Evolutionary conservation across 1,140 invertebrate species (phyloP).

Genomic region (Drosophila pachea): DNA sequence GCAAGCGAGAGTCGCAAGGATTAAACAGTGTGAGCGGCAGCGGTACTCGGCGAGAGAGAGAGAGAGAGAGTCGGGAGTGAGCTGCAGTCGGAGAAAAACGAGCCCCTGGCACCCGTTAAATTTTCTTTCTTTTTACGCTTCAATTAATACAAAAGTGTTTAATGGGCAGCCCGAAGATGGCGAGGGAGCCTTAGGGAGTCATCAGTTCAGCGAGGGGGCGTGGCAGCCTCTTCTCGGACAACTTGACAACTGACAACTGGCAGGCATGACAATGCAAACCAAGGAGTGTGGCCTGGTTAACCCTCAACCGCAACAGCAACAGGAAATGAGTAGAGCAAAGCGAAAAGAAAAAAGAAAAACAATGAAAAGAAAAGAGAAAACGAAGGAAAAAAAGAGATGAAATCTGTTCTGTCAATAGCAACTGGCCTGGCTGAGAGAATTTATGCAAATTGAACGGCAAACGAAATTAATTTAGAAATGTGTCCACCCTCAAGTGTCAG

Average conservation of each 20-base stretch:
- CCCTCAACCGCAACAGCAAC: slow-evolving; percentile 28
- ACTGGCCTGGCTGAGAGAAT: slow-evolving; percentile 49
- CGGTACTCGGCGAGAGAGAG: slow-evolving; percentile 8
- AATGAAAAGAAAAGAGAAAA: slow-evolving; percentile 4
- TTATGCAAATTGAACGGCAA: slow-evolving; percentile 45
- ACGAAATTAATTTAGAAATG: slow-evolving; percentile 66
- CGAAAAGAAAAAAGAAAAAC: slow-evolving; percentile 8
- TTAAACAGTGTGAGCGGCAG: slow-evolving; percentile 33
- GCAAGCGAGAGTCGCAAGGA: slow-evolving; percentile 49
- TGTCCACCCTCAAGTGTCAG: slow-evolving; percentile 68
- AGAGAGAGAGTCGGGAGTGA: slow-evolving; percentile 13
- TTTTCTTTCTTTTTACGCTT: slow-evolving; percentile 74
- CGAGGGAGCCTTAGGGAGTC: not conserved
- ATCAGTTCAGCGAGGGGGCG: slow-evolving; percentile 7
- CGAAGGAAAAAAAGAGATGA: slow-evolving; percentile 12
- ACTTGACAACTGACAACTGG: slow-evolving; percentile 51
- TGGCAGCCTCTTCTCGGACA: slow-evolving; percentile 38
- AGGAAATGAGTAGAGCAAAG: not conserved
- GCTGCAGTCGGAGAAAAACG: slow-evolving; percentile 18
- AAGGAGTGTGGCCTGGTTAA: slow-evolving; percentile 30
- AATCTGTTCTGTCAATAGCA: slow-evolving; percentile 49
- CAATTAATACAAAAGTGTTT: slow-evolving; percentile 77
- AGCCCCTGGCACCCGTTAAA: slow-evolving; percentile 35
- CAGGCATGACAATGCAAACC: slow-evolving; percentile 41
- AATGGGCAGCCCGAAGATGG: slow-evolving; percentile 21